phyloP scores from a whole-genome alignment of 2,113 vertebrate species.

The Phodopus roborovskii region DNA sequence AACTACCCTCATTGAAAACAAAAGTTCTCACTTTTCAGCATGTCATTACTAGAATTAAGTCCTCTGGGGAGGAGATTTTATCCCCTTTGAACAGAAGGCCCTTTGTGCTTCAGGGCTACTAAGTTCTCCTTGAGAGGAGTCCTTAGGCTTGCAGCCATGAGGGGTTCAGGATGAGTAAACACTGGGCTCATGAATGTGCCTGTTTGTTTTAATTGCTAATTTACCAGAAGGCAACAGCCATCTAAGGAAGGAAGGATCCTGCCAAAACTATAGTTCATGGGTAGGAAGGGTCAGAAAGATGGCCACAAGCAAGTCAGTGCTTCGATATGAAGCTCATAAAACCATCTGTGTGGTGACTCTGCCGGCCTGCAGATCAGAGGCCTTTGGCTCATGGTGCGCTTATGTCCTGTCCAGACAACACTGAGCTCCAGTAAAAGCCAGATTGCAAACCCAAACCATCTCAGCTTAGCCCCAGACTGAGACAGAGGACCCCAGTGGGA shows the following conservation, averaged over 20 bases:
- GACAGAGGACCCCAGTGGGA: background rate
- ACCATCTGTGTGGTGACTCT: slow-evolving; percentile 76
- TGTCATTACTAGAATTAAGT: slow-evolving; percentile 30
- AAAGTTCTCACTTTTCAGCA: background rate
- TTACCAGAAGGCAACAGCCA: slow-evolving; percentile 83
- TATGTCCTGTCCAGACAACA: slow-evolving; percentile 73
- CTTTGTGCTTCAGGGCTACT: background rate
- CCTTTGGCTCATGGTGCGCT: slow-evolving; percentile 71
- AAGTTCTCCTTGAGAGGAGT: slow-evolving; percentile 54
- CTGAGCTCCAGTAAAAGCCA: slow-evolving; percentile 58
- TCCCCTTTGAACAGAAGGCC: background rate
- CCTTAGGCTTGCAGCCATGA: slow-evolving; percentile 66
- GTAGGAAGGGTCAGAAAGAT: slow-evolving; percentile 63
- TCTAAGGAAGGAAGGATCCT: slow-evolving; percentile 82
- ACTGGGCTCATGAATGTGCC: slow-evolving; percentile 77
- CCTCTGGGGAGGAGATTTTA: slow-evolving; percentile 3
- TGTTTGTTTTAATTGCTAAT: slow-evolving; percentile 85
- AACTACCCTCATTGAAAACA: background rate
- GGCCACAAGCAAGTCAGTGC: slow-evolving; percentile 80
- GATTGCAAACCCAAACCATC: slow-evolving; percentile 75
- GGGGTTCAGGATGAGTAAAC: slow-evolving; percentile 74
- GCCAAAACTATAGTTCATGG: slow-evolving; percentile 80
- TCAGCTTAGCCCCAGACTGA: slow-evolving; percentile 64
- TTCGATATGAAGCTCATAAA: slow-evolving; percentile 79
- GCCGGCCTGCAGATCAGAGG: slow-evolving; percentile 74